phyloP scores from a whole-genome alignment of 2,888 invertebrate species.

The Dicycla oo region DNA sequence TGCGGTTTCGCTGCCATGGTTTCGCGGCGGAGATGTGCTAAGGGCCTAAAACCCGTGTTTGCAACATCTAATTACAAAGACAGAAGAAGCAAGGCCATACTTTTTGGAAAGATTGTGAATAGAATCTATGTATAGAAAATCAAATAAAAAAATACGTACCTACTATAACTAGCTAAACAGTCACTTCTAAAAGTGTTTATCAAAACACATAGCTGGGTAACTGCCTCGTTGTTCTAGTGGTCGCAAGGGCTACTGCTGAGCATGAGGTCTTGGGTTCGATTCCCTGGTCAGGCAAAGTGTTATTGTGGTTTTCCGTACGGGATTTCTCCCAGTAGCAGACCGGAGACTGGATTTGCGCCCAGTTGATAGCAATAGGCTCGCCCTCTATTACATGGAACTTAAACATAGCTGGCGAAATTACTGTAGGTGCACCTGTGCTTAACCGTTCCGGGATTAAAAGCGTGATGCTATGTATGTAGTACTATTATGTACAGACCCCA shows the following conservation, averaged over 20 bases:
- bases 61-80: neutral
- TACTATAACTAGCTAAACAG: neutral
- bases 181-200: neutral
- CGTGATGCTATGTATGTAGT: neutral
- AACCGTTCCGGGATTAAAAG: accelerated
- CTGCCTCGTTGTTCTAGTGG: too few relatives aligned
- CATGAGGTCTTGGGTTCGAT: neutral
- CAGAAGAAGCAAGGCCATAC: neutral
- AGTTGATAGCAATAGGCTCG: neutral
- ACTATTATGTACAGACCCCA: neutral
- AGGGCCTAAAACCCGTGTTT: too few relatives aligned
- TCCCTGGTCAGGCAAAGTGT: neutral
- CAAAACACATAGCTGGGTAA: too few relatives aligned
- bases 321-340: neutral
- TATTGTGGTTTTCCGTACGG: neutral
- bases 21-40: too few relatives aligned
- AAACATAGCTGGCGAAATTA: neutral
- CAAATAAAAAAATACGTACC: neutral
- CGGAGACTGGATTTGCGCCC: too few relatives aligned
- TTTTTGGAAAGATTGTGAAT: too few relatives aligned
- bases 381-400: neutral
- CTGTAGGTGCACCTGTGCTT: neutral
- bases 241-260: neutral
- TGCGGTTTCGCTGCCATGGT: too few relatives aligned
- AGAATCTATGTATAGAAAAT: neutral